Base-by-base conservation (phyloP, 2,888 invertebrate genomes). In the Dinocampus coccinellae region DNA sequence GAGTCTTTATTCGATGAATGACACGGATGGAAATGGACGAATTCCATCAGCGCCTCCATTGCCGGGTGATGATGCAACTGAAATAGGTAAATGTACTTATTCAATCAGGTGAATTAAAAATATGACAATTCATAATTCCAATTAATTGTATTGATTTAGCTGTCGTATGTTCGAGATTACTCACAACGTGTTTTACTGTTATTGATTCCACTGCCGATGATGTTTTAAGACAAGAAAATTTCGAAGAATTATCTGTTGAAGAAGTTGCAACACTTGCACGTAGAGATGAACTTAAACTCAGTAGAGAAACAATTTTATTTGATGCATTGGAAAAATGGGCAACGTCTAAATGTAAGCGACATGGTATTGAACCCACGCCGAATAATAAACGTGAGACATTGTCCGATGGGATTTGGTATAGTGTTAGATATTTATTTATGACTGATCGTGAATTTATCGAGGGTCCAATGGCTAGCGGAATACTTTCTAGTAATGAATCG, bases 361-460 rank as follows among this genome's bases (percentile, higher is more conserved):
- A 88, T 69, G 90, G 89, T 13, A 79, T 90, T 52, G 89, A 90
- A 72, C 87, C 90, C n/a, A 89, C 89, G 4, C 81, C 88, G 0
- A 84, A 83, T 33, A 91, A 91, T 77, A 88, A 90, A 65, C 88
- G 90, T 65, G 84, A 87, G 24, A 89, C 90, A 0, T 84, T 92
- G 4, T 78, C 84, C 7, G 86, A 87, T 58, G 85, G 88, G 2
- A 79, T 87, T 85, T 74, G 92, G 26, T 93, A 91, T 80, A 90
- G 91, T 76, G 92, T 92, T 16, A 89, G 93, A 9, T 94, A 93
- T 80, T 89, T 93, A 73, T 85, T 93, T 61, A 91, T 95, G 89
- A 88, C 89, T 11, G 90, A 91, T 10, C 90, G 90, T 63, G 92
- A 93, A 75, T 91, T 94, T 81, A 84, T 89, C 65, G 89, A 90